Evolutionary conservation across 1,140 invertebrate genomes (phyloP), one percentile per base, ranked within the genome.

Genomic region (Cyclargus thomasi): DNA sequence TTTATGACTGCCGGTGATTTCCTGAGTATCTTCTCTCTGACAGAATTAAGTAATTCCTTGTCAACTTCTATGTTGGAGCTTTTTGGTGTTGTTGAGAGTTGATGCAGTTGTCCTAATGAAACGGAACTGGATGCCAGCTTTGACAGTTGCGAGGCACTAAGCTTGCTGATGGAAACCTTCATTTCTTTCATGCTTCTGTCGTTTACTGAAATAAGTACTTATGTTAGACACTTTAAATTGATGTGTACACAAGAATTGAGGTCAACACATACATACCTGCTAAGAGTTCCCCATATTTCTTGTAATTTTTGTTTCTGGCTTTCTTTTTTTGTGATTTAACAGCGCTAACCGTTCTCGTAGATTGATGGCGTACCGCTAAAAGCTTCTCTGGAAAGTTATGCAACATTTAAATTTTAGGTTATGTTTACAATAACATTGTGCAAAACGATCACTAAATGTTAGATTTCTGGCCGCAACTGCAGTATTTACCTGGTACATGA

Each of bases 121-220:
- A 91, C 90, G 22, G 92, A 78, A 73, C 93, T 92, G 53, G 91
- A 81, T 16, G 94, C 92, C 18, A 95, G 83, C 65, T 93, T 90
- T 21, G 94, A 93, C 18, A 95, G 77, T 79, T 95, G 92, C 66
- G 90, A 83, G 1, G 93, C 91, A 78, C 91, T 92, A 14, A 95
- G 80, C 71, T 93, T 94, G 70, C 92, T 92, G 2, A 95, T 92
- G 8, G 91, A 86, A 17, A 94, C 92, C 79, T 93, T 94, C 47
- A 90, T 92, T 80, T 94, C 93, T 63, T 80, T 93, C 75, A 92
- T 92, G 5, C 83, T 88, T 17, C 88, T 81, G 36, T 93, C 86
- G 36, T 92, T 93, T 53, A 95, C 94, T 95, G 78, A 64, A 88
- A 84, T 70, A 65, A 17, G 18, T 14, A 70, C 11, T 36, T 39